phyloP scores from a whole-genome alignment of 2,888 invertebrate species.

The Villa cingulata region DNA sequence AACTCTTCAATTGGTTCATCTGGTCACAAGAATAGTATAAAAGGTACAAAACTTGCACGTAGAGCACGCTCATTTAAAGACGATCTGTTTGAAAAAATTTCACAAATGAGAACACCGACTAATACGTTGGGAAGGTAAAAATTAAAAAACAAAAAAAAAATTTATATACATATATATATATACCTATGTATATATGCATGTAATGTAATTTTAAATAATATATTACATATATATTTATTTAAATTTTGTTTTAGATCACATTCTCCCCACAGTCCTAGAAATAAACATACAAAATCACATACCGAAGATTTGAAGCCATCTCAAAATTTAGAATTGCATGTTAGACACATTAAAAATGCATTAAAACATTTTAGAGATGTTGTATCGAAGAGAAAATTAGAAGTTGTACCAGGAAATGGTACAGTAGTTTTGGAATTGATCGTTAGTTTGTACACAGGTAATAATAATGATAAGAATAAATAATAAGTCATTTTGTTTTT shows the following conservation, averaged over 20 bases:
- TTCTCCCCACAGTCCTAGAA: constrained; percentile 50
- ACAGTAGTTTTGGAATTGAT: constrained; percentile 87
- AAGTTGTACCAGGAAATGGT: constrained; percentile 87
- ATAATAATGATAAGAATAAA: too few relatives aligned
- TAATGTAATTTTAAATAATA: not conserved
- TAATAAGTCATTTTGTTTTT: too few relatives aligned
- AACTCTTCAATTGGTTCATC: constrained; percentile 26
- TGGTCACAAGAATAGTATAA: constrained; percentile 62
- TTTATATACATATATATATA: too few relatives aligned
- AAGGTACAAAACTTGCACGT: constrained; percentile 72
- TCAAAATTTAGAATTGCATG: constrained; percentile 60
- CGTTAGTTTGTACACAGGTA: constrained; percentile 68
- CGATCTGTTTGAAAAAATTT: constrained; percentile 80
- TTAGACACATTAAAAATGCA: constrained; percentile 59
- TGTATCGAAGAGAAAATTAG: constrained; percentile 78
- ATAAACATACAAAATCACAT: constrained; percentile 38
- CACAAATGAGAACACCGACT: constrained; percentile 72
- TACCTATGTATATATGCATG: too few relatives aligned
- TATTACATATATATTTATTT: not conserved
- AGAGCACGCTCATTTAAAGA: constrained; percentile 85
- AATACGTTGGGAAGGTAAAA: constrained; percentile 37
- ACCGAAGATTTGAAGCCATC: constrained; percentile 48
- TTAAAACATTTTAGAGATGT: constrained; percentile 86
- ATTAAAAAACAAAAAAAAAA: too few relatives aligned
- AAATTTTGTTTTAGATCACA: constrained; percentile 39